phyloP scores from a whole-genome alignment of 1,140 invertebrate genomes.

The Dolichoris vasculosae region DNA sequence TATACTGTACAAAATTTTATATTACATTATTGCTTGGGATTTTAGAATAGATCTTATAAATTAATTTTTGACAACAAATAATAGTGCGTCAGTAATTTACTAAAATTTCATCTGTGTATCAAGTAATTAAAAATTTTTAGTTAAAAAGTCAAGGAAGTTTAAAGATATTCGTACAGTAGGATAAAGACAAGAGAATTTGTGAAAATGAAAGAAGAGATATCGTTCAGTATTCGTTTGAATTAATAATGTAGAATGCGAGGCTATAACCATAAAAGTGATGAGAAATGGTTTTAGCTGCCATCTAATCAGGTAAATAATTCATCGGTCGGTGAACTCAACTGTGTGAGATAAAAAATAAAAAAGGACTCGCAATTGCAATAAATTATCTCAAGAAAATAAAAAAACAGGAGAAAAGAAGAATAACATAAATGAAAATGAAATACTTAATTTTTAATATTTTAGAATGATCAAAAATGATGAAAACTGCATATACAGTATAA shows the following conservation, averaged over 20 bases:
- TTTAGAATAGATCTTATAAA: no score
- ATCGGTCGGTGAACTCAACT: conserved; percentile 48
- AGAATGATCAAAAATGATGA: no score
- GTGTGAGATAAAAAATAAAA: background rate
- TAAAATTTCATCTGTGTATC: no score
- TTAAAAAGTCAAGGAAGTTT: background rate
- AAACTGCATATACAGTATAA: no score
- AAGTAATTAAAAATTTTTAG: no score
- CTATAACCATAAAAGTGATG: background rate
- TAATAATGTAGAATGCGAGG: background rate
- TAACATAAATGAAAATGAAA: no score
- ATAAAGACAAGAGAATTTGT: background rate
- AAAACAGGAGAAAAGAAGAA: background rate
- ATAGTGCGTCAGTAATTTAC: no score
- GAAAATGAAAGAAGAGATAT: background rate
- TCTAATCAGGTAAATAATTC: conserved; percentile 64
- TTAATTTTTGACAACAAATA: no score
- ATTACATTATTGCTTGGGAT: no score
- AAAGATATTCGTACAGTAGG: background rate
- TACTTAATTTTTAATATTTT: conserved; percentile 35
- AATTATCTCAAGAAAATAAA: background rate
- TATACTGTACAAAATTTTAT: no score
- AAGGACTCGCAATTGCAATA: background rate
- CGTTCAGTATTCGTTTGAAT: background rate
- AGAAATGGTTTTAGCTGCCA: background rate